Conservation (phyloP, 1,140 invertebrate genomes). For the Procambarus virginalis region DNA sequence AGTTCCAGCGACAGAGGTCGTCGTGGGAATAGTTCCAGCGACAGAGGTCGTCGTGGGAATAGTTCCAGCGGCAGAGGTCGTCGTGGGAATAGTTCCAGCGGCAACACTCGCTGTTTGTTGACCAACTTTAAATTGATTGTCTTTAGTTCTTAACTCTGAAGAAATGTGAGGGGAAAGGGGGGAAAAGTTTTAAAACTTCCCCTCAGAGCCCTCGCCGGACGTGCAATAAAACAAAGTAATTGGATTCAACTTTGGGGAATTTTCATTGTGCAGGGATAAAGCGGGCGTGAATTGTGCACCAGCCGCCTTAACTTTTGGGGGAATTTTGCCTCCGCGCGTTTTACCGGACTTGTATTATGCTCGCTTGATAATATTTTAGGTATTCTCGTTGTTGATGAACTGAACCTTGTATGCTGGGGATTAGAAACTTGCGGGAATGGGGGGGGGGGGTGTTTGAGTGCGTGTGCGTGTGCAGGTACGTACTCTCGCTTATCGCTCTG, state of each 20-base stretch:
- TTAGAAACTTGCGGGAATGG: not conserved
- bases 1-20: too few species aligned
- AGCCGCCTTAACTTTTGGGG: conserved; percentile 55
- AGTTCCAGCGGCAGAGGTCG: too few species aligned
- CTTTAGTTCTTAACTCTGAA: conserved; percentile 68
- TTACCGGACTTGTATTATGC: conserved; percentile 55
- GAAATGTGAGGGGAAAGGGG: conserved; percentile 63
- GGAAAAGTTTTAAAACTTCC: conserved; percentile 60
- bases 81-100: too few species aligned
- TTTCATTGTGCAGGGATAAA: conserved; percentile 66
- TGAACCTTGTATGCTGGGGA: not conserved
- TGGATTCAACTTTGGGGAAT: conserved; percentile 67
- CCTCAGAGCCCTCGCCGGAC: conserved; percentile 54
- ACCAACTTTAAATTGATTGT: conserved; percentile 68
- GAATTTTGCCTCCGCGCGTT: conserved; percentile 42
- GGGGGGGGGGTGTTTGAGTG: too few species aligned
- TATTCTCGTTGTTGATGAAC: conserved; percentile 48
- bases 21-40: too few species aligned
- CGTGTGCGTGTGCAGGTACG: not conserved
- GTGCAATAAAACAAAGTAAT: conserved; percentile 68
- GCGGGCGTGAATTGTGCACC: conserved; percentile 63
- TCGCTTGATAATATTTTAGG: conserved; percentile 38
- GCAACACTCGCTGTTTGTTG: conserved; percentile 67
- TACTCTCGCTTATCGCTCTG: not conserved
- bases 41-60: too few species aligned